phyloP scores from a whole-genome alignment of 2,888 invertebrate species.

The Hyposoter dolosus region DNA sequence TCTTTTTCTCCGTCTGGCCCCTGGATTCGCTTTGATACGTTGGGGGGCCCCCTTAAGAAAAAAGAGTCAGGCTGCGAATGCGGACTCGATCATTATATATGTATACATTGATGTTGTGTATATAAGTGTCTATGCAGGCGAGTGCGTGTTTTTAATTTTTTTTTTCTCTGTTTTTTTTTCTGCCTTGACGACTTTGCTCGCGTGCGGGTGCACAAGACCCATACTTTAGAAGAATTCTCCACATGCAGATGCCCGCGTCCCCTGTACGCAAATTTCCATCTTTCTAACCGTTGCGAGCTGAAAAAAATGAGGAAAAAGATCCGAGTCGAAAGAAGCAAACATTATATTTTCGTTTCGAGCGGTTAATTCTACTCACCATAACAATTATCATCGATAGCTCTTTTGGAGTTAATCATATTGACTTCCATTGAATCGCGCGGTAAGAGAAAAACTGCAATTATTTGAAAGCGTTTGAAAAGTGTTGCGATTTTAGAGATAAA shows the following conservation, averaged over 20 bases:
- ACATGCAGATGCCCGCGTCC: slow-evolving; percentile 59
- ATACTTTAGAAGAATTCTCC: slow-evolving; percentile 45
- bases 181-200: slow-evolving; percentile 39
- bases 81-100: slow-evolving; percentile 41
- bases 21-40: slow-evolving; percentile 70
- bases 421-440: neutral
- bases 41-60: slow-evolving; percentile 61
- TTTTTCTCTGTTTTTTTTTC: slow-evolving; percentile 38
- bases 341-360: neutral
- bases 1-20: slow-evolving; percentile 55
- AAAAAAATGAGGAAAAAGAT: neutral
- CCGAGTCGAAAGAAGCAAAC: neutral
- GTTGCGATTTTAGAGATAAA: neutral
- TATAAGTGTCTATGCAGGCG: slow-evolving; percentile 46
- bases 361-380: neutral
- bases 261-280: slow-evolving; percentile 45
- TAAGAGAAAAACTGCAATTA: neutral
- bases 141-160: slow-evolving; percentile 51
- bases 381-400: neutral
- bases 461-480: neutral
- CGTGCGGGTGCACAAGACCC: slow-evolving; percentile 59
- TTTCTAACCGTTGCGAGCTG: slow-evolving; percentile 42
- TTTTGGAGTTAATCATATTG: neutral
- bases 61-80: slow-evolving; percentile 68
- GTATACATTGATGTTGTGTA: slow-evolving; percentile 45